Evolutionary conservation across 2,797 vertebrate species (phyloP), one percentile per base, ranked within the genome.

Genomic region (Semaprochilodus insignis): DNA sequence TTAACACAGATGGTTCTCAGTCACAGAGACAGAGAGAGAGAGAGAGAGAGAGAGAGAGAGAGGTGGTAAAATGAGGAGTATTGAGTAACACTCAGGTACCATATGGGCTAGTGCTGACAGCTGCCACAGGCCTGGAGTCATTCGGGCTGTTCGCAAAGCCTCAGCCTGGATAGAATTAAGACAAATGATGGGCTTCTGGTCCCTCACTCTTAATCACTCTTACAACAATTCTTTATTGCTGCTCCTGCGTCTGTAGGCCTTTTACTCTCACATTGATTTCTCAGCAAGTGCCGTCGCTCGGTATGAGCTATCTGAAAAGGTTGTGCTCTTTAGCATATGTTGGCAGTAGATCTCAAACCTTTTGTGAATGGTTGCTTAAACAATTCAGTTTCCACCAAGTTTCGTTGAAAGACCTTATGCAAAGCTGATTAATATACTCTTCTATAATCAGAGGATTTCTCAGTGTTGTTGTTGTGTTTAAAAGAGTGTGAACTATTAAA

Each of bases 31-130:
- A 78, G 63, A 78, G 54, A 44, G 40, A 55, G n/a, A 67, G 55
- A 74, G 7, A 52, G 55, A 55, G 19, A 55, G 27, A 60, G 55
- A 74, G 4, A 55, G 27, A 67, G 55, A 74, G 7, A 52, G 55
- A 55, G 21, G 54, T 27, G 73, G 19, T 34, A 8, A 34, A 27
- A 13, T 36, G 55, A 71, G 63, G 76, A 78, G 71, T 65, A 82
- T 59, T 75, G 80, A 77, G 65, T 82, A 74, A 71, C 69, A 62
- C 67, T 74, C 54, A 85, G 66, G 70, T 81, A 75, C 21, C 80
- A 81, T 78, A 81, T 74, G 83, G 80, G 63, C 31, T 25, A 76
- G 57, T 44, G 21, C 70, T 27, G 72, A 82, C 80, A 85, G 62
- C 71, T 85, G 80, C 74, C 84, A 44, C 63, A 57, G 55, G 75